Conservation (phyloP, 2,888 invertebrate species). For the Pasiphila rectangulata region DNA sequence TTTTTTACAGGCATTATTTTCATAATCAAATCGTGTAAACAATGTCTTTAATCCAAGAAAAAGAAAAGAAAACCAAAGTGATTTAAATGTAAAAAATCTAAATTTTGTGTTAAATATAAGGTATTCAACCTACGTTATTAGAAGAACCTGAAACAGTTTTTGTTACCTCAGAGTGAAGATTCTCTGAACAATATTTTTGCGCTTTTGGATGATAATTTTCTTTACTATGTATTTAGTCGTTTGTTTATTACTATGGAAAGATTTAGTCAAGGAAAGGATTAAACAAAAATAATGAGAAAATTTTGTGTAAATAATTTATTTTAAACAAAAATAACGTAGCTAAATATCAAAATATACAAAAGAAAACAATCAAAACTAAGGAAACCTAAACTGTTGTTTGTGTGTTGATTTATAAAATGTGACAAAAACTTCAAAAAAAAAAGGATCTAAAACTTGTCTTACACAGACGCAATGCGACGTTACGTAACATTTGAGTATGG, state of each 20-base stretch:
- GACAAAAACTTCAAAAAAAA: slow-evolving; percentile 5
- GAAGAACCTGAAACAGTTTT: neutral
- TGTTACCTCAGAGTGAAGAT: neutral
- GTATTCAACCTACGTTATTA: neutral
- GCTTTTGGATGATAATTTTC: neutral
- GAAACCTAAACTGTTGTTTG: slow-evolving; percentile 8
- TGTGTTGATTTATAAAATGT: slow-evolving; percentile 2
- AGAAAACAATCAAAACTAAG: slow-evolving; percentile 14
- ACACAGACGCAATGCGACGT: no score
- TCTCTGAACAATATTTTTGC: neutral
- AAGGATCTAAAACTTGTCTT: neutral
- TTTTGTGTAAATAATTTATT: slow-evolving; percentile 21
- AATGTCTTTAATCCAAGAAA: neutral
- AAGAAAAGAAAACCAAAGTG: neutral
- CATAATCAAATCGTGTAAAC: neutral
- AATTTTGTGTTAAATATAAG: neutral
- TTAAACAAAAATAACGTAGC: slow-evolving; percentile 14
- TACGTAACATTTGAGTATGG: slow-evolving; percentile 13
- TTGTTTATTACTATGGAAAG: slow-evolving; percentile 8
- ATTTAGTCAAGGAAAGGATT: neutral
- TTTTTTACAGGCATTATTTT: neutral
- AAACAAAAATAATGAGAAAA: slow-evolving; percentile 18
- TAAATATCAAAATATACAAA: slow-evolving; percentile 21
- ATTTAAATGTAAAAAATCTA: no score
- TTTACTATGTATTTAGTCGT: neutral